Base-by-base conservation (phyloP, 2,797 vertebrate species). In the Myotis findleyi region DNA sequence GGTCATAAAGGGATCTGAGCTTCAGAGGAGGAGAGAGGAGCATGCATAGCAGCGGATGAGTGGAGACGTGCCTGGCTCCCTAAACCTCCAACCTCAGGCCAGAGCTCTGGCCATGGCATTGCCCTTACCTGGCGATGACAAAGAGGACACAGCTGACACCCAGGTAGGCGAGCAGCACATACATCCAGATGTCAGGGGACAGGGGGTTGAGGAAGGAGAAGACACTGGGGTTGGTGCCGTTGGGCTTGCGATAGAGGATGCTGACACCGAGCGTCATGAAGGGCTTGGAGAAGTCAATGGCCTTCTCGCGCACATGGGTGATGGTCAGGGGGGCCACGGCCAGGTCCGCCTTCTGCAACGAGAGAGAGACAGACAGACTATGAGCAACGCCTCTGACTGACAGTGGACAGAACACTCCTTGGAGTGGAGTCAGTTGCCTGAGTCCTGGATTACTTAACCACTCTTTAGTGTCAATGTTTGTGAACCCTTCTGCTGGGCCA, bases 121-220 rank as follows among this genome's bases (percentile, higher is more conserved):
- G 47, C 64, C 55, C 97, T 99, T 98, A 99, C 99, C 99, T 99
- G 98, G 99, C 99, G 33, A 99, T 99, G 98, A 99, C 99, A 94
- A 99, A 99, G 25, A 99, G 99, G 95, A 99, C 99, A n/a, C 99
- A 99, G 99, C 99, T 99, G 94, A 99, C 99, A 0, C 99, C 99
- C 72, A 99, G 98, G 98, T 99, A 99, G 87, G 99, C 99, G 1
- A 99, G 98, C 4, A 99, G 99, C 97, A 99, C 99, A 97, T 99
- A 99, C 98, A 99, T 99, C 99, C 99, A 99, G 96, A 99, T 99
- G 97, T 99, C 99, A 0, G 99, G 99, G 49, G 99, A 99, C 97
- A 99, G 98, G 6, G 99, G 99, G 97, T 99, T 99, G 85, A 99
- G 99, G 98, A 99, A 99, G 97, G 99, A 99, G 98, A 99, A 99